A percentile compares a stretch with the other conserved stretches of the same genome.
Conservation (phyloP, 2,888 invertebrate genomes). For the Aplocera efformata region DNA sequence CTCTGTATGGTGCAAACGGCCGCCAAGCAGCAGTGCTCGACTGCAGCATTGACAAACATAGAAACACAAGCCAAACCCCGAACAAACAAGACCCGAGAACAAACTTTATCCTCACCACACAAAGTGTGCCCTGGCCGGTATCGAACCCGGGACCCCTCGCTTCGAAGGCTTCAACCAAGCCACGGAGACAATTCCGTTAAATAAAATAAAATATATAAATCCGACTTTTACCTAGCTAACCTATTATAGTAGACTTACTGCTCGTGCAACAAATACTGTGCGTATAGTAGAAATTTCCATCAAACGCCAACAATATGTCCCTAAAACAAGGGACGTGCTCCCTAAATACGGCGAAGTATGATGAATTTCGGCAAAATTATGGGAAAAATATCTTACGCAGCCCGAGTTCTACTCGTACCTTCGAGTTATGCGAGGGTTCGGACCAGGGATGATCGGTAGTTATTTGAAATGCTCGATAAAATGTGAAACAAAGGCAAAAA, state of each 20-base stretch:
- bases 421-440: constrained; percentile 7
- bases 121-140: too few species aligned
- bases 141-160: too few species aligned
- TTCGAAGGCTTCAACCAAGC: too few species aligned
- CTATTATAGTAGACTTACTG: not conserved
- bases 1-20: too few species aligned
- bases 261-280: not conserved
- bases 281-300: constrained; percentile 1
- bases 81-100: too few species aligned
- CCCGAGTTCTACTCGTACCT: constrained; percentile 8
- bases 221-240: not conserved
- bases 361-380: constrained; percentile 19
- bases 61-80: too few species aligned
- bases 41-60: too few species aligned
- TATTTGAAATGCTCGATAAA: not conserved
- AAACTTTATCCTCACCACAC: too few species aligned
- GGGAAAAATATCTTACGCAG: constrained; percentile 12
- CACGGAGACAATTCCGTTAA: too few species aligned
- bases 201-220: too few species aligned
- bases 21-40: too few species aligned
- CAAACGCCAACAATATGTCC: not conserved
- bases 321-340: constrained; percentile 1
- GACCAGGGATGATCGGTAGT: not conserved
- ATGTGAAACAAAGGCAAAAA: too few species aligned
- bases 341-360: constrained; percentile 17